Evolutionary conservation across 2,797 vertebrate species (phyloP), one percentile per base, ranked within the genome.

Genomic region (Lacerta bilineata): DNA sequence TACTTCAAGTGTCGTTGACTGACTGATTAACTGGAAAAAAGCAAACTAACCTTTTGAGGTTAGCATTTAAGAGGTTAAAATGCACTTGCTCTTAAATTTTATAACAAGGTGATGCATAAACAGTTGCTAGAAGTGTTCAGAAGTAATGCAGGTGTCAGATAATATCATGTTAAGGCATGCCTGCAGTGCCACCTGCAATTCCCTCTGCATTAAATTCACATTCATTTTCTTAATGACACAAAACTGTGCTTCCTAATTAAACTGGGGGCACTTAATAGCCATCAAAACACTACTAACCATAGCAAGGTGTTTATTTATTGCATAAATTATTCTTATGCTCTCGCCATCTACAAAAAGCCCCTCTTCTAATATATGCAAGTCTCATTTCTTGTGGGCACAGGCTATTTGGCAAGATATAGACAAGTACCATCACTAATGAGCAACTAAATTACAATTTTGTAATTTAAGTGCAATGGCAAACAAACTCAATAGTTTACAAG

Each of bases 381-480:
- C 93, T 90, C 87, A 93, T 93, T 96, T 94, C 75, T 46, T 90
- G 86, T 90, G 92, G 91, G 92, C 89, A 90, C 86, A 90, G 76
- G 27, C 61, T 93, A 50, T 95, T 96, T 95, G 90, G 90, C 76
- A 94, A 95, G 87, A 84, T 88, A 93, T n/a, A 93, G 89, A 93
- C 93, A 96, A 95, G 94, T 95, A 90, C 59, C 94, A 80, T 95
- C 66, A 85, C 64, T 93, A 90, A 90, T 92, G 83, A 96, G 87
- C 92, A 95, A 91, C 84, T 93, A 94, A 95, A 93, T 92, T 91
- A 68, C 89, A 87, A 88, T 85, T 94, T 83, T 87, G 89, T 78
- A 76, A 91, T 95, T 84, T 90, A 94, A 93, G 79, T 84, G 39
- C 85, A 86, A 71, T 93, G 84, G 87, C 83, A 66, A 94, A 96